Base-by-base conservation (phyloP, 2,113 vertebrate genomes). In the Polyodon spathula region DNA sequence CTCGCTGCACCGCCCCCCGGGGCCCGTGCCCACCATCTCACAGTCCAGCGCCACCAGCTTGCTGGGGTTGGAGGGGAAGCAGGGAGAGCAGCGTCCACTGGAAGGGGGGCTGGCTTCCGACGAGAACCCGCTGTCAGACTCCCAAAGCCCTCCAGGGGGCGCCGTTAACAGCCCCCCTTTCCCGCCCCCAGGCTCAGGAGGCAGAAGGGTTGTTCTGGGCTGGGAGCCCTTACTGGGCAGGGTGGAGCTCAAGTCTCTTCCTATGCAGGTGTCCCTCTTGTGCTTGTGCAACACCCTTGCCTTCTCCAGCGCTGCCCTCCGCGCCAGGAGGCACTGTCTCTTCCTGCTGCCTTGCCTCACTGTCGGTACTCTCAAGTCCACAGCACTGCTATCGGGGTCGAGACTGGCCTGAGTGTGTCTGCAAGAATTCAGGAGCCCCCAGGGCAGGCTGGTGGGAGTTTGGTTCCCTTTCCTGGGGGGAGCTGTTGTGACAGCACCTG, bases 1-100 rank as follows among this genome's bases (percentile, higher is more conserved):
- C 76, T 93, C 94, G 0, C 87, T 93, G 63, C 72, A 79, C 54
- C 71, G 72, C 5, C 91, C 94, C 0, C 74, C 67, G 0, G 89
- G 92, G 0, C 96, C 96, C 0, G 94, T 97, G 55, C 96, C 96
- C 55, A 99, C 95, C 96, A 99, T 98, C 79, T 98, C 96, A 8
- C 96, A 99, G 83, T 99, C 95, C 4, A 99, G 62, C 1, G 96
- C 89, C 70, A 99, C 90, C 0, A 86, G 80, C 1, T 81, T 85
- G 46, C 66, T 58, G 0, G 71, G 78, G 3, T 62, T 75, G 5
- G 66, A 53, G 15, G 62, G 5, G 0, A 60, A 14, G 16, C 52
- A 69, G 2, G 81, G 82, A 0, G 54, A 83, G 42, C 73, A 80
- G 2, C 76, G 69, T 12, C 72, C 6, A 2, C 79, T 78, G 16